Evolutionary conservation across 1,140 invertebrate genomes (phyloP), one percentile per base, ranked within the genome.

Genomic region (Hypothenemus hampei): DNA sequence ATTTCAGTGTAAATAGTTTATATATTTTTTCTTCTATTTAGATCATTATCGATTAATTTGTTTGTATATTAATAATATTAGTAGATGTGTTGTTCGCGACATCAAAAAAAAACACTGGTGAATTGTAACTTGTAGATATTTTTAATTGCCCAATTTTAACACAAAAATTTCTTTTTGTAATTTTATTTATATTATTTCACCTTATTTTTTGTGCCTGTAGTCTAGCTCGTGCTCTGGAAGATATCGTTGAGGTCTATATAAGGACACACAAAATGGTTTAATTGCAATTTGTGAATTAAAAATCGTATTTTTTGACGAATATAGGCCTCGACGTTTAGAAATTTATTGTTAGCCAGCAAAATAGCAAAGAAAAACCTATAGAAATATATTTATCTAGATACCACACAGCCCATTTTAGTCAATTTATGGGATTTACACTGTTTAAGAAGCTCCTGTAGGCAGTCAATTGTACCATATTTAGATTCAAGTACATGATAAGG

Each of bases 41-140:
- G 43, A 24, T 54, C 52, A 37, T 54, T 54, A 54, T 54, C 40
- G 21, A 54, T 46, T 54, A 54, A 54, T 54, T 54, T 54, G 52
- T 54, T 46, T 54, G 41, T 54, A 45, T 51, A 48, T 37, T n/a
- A n/a, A n/a, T n/a, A n/a, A n/a, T n/a, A n/a, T n/a, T n/a, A 39
- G 19, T 51, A 51, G 48, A 35, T 44, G 52, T 54, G 41, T 46
- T 54, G 33, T 54, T 41, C 24, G 52, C 52, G 44, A 54, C 52
- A 52, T 52, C 35, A 41, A 41, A 22, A 51, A 51, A 54, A 18
- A 40, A 54, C 46, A 36, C 31, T 46, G 52, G 52, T 54, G 29
- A 54, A 54, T 19, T 54, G 52, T 54, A 46, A 39, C 41, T 33
- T 51, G 50, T 45, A 46, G 52, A 20, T 54, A 46, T 23, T 54